phyloP scores from a whole-genome alignment of 2,113 vertebrate species.

The Ifrita kowaldi region DNA sequence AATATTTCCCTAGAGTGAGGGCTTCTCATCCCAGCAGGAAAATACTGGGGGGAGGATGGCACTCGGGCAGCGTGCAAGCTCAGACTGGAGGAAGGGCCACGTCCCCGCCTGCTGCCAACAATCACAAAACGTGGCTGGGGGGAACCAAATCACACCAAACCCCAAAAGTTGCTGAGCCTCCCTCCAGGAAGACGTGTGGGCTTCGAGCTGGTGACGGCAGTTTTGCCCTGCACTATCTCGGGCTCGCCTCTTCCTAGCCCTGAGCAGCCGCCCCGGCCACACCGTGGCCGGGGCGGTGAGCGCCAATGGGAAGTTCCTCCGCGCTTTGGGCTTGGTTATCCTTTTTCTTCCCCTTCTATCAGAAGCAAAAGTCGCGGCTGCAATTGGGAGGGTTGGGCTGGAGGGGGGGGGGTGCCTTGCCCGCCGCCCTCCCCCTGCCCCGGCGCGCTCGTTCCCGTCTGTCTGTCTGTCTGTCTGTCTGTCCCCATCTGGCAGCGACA shows the following conservation, averaged over 20 bases:
- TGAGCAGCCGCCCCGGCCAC: neutral
- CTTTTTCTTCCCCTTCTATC: neutral
- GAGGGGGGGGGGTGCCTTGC: neutral
- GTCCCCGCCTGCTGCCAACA: neutral
- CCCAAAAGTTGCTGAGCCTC: neutral
- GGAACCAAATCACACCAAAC: neutral
- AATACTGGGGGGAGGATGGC: fast-evolving
- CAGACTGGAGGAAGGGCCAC: neutral
- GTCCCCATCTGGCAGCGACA: neutral
- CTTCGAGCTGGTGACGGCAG: neutral
- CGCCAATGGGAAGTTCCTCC: neutral
- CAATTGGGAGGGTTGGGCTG: neutral
- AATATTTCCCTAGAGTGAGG: neutral
- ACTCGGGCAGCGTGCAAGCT: fast-evolving
- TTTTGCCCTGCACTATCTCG: neutral
- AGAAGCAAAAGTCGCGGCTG: neutral
- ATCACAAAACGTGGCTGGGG: neutral
- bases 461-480: neutral
- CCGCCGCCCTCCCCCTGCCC: neutral
- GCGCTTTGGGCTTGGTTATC: neutral
- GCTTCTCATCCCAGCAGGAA: neutral
- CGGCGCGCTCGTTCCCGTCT: neutral
- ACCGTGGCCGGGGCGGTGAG: neutral
- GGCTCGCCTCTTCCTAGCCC: neutral
- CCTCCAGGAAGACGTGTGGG: neutral